These are phyloP conservation scores for Maccullochella peelii DNA, from an alignment of 2,113 vertebrate genomes.

Conservation along the genomic window DNA sequence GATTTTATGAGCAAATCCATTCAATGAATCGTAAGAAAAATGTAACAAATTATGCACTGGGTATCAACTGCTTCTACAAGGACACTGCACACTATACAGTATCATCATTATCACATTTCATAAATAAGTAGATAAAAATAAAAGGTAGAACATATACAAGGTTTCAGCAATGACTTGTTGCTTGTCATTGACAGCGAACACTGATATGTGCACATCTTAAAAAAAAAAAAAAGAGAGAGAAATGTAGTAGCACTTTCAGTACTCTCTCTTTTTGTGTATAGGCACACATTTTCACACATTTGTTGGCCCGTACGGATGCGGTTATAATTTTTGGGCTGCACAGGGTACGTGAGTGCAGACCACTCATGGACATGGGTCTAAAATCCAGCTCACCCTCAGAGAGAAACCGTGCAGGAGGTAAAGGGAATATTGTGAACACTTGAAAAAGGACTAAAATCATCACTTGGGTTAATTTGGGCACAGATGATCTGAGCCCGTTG, in stretches of 20 bases:
- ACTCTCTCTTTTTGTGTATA: not conserved
- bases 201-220: not conserved
- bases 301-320: too few relatives aligned
- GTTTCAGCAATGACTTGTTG: not conserved
- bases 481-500: not conserved
- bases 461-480: not conserved
- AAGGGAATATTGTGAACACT: not conserved
- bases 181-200: not conserved
- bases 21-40: constrained; percentile 20
- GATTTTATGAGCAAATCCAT: constrained; percentile 21
- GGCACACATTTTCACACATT: too few relatives aligned
- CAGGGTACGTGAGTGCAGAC: too few relatives aligned
- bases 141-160: not conserved
- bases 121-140: not conserved
- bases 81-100: not conserved
- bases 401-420: not conserved
- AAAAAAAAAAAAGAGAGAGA: not conserved
- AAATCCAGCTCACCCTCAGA: not conserved
- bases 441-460: not conserved
- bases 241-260: not conserved
- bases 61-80: not conserved
- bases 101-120: not conserved
- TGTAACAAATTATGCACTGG: not conserved
- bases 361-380: too few relatives aligned
- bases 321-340: too few relatives aligned